phyloP scores from a whole-genome alignment of 35 echinoderm and acorn worm genomes.

The Lytechinus variegatus region DNA sequence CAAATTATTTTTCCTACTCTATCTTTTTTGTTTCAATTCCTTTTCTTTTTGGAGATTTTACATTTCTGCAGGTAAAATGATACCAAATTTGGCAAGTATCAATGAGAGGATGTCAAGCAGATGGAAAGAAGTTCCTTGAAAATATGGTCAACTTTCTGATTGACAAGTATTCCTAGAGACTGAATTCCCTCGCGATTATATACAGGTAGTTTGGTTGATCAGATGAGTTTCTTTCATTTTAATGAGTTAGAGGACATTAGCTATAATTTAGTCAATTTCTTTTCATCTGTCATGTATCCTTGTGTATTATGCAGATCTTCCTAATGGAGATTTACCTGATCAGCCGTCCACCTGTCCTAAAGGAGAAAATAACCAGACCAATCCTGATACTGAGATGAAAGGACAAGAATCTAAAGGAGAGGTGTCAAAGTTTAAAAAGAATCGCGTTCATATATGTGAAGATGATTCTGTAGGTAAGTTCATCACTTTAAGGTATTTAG shows the following conservation, averaged over 20 bases:
- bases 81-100: too few relatives aligned
- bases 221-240: too few relatives aligned
- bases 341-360: background rate
- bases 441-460: conserved; percentile 71
- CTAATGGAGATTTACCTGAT: background rate
- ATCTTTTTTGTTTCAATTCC: too few relatives aligned
- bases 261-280: background rate
- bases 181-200: background rate
- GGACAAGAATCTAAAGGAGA: background rate
- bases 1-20: too few relatives aligned
- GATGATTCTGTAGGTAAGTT: conserved; percentile 80
- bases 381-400: conserved; percentile 15
- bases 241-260: background rate
- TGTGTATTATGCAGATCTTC: background rate
- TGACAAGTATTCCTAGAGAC: too few relatives aligned
- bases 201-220: too few relatives aligned
- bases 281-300: background rate
- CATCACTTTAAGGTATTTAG: background rate
- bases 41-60: too few relatives aligned
- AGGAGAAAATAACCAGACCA: background rate
- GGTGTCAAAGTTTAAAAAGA: background rate
- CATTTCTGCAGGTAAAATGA: too few relatives aligned
- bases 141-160: too few relatives aligned
- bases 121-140: too few relatives aligned
- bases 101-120: too few relatives aligned